Conservation (phyloP, 1,140 invertebrate genomes). For the Neotoxoptera formosana region DNA sequence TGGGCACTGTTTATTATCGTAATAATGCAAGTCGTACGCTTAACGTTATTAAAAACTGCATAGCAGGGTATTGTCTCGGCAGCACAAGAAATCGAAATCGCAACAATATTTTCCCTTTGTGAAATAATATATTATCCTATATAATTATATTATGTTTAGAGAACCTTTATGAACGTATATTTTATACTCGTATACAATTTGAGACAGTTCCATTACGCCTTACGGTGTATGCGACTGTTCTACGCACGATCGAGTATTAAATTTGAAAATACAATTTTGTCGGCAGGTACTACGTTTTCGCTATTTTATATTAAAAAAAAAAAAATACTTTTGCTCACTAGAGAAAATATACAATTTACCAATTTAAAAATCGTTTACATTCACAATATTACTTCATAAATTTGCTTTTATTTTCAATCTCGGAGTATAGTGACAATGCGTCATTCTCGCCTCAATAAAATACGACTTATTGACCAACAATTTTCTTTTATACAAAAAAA, state of each 20-base stretch:
- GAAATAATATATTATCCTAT: too few species aligned
- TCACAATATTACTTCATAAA: background rate
- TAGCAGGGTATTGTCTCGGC: background rate
- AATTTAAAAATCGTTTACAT: conserved; percentile 13
- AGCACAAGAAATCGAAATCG: background rate
- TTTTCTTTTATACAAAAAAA: background rate
- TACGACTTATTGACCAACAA: background rate
- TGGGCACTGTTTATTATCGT: background rate
- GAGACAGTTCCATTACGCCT: background rate
- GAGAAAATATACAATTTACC: background rate
- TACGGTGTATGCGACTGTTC: background rate
- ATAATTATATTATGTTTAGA: too few species aligned
- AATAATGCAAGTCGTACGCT: background rate
- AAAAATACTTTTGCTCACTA: background rate
- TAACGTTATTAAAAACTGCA: conserved; percentile 32
- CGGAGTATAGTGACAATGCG: background rate
- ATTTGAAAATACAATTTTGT: conserved; percentile 11
- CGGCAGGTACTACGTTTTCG: background rate
- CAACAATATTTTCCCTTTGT: conserved; percentile 31
- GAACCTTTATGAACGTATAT: background rate
- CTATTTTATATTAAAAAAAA: conserved; percentile 2
- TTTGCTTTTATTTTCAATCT: background rate
- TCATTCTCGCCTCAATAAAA: background rate
- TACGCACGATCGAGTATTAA: background rate
- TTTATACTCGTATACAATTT: background rate